Evolutionary conservation across 35 echinoderm and acorn worm genomes (phyloP).

Genomic region (Ophiothrix spiculata): DNA sequence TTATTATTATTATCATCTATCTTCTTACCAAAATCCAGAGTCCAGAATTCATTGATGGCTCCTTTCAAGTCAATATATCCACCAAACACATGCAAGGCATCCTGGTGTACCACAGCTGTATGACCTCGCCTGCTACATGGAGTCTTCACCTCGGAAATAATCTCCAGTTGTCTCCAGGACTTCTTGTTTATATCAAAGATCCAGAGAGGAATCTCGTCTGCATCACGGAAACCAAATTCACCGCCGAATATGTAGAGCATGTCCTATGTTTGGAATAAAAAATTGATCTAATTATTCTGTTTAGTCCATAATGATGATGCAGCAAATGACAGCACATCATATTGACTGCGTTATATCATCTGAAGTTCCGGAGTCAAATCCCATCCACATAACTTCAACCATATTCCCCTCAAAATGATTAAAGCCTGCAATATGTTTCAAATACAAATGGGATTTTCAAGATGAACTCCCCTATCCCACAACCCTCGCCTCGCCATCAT

Average conservation of each 20-base stretch:
- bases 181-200: slow-evolving; percentile 31
- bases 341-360: too few species aligned
- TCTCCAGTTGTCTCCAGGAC: slow-evolving; percentile 52
- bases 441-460: too few species aligned
- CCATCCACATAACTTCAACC: too few species aligned
- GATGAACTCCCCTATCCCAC: too few species aligned
- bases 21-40: slow-evolving; percentile 73
- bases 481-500: too few species aligned
- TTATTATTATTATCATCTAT: not conserved
- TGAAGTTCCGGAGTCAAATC: too few species aligned
- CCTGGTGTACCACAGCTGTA: slow-evolving; percentile 40
- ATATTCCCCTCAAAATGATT: too few species aligned
- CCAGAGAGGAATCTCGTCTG: slow-evolving; percentile 62
- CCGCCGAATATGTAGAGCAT: slow-evolving; percentile 68
- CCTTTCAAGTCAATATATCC: slow-evolving; percentile 71
- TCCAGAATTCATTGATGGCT: slow-evolving; percentile 67
- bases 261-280: too few species aligned
- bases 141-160: slow-evolving; percentile 54
- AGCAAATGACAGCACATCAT: too few species aligned
- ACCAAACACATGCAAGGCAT: slow-evolving; percentile 56
- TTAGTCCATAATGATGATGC: too few species aligned
- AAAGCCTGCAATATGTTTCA: too few species aligned
- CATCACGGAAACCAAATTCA: slow-evolving; percentile 49
- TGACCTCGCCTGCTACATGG: slow-evolving; percentile 58
- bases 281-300: too few species aligned